A percentile compares a stretch with the other conserved stretches of the same genome.
Conservation (phyloP, 1,140 invertebrate genomes). For the Ericerus pela region DNA sequence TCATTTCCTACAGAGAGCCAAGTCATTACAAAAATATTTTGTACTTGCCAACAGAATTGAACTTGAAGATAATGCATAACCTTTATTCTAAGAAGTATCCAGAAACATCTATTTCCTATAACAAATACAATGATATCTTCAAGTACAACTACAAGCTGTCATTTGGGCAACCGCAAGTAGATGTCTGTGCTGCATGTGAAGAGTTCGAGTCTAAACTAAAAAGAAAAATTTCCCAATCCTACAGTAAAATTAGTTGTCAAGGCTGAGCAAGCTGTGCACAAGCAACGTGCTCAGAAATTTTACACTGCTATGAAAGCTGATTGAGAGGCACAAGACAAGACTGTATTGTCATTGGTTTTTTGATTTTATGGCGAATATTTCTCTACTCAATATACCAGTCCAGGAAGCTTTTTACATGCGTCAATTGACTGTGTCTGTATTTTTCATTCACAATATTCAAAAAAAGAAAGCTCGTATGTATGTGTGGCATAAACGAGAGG, state of each 20-base stretch:
- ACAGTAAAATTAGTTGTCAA: not conserved
- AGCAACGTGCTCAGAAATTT: not conserved
- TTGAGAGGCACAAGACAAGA: too few species aligned
- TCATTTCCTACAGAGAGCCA: too few species aligned
- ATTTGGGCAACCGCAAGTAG: not conserved
- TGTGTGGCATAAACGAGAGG: too few species aligned
- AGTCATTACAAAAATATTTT: not conserved
- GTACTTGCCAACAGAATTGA: not conserved
- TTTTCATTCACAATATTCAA: conserved; percentile 3
- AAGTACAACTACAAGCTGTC: not conserved
- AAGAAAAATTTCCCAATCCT: not conserved
- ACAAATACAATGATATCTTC: not conserved
- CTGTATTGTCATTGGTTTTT: too few species aligned
- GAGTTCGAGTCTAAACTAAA: not conserved
- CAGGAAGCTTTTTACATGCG: not conserved
- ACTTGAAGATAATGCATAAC: not conserved
- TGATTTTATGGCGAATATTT: not conserved
- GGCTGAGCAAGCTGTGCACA: not conserved
- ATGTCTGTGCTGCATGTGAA: not conserved
- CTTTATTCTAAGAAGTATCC: not conserved
- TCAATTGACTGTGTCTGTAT: not conserved
- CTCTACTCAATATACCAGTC: not conserved
- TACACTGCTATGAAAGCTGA: not conserved
- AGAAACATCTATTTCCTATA: not conserved
- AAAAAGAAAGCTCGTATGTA: too few species aligned